Evolutionary conservation across 1,140 invertebrate genomes (phyloP).

Genomic region (Neotoxoptera formosana): DNA sequence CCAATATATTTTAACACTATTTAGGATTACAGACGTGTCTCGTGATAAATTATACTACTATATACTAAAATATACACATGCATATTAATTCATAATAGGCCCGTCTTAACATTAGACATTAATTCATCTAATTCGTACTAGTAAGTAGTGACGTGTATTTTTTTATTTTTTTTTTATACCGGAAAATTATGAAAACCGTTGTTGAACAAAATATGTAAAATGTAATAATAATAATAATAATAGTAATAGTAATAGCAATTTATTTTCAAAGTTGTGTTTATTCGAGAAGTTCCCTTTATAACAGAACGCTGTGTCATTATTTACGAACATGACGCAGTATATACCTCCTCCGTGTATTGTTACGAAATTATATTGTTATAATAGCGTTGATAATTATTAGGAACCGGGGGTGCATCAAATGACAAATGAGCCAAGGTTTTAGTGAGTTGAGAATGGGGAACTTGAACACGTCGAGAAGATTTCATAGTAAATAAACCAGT

Average conservation of each 20-base stretch:
- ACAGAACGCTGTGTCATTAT: slow-evolving; percentile 17
- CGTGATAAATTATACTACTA: no score
- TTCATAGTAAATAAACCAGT: neutral
- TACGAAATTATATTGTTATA: slow-evolving; percentile 46
- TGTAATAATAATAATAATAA: neutral
- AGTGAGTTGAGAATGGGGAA: neutral
- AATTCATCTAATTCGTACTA: neutral
- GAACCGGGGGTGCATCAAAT: slow-evolving; percentile 25
- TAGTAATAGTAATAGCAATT: neutral
- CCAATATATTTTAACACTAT: no score
- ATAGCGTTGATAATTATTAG: slow-evolving; percentile 41
- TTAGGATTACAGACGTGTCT: no score
- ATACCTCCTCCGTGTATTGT: neutral
- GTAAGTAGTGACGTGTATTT: neutral
- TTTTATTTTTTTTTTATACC: no score
- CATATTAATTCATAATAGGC: no score
- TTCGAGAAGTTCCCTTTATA: neutral
- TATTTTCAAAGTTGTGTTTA: neutral
- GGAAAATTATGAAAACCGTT: neutral
- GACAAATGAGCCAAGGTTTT: slow-evolving; percentile 44
- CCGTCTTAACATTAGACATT: neutral
- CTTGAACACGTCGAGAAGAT: neutral
- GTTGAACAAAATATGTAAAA: neutral
- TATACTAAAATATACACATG: no score
- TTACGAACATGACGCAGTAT: neutral